A percentile compares a stretch with the other conserved stretches of the same genome.
Evolutionary conservation across 1,140 invertebrate genomes (phyloP).

Genomic region (Drosophila bocqueti): DNA sequence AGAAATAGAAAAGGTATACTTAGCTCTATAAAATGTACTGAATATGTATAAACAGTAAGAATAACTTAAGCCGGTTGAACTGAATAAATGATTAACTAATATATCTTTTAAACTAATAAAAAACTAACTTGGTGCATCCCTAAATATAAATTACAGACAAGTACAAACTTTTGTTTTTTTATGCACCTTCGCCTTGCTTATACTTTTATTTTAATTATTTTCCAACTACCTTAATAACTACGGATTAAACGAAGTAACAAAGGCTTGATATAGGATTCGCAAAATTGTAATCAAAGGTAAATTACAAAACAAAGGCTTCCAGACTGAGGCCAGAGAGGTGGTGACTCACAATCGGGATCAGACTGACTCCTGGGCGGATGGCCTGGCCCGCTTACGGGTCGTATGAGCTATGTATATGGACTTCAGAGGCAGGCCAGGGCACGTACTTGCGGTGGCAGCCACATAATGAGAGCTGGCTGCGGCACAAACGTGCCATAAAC

Average conservation of each 20-base stretch:
- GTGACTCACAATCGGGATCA: constrained; percentile 26
- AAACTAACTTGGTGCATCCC: background rate
- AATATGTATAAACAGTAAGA: too few species aligned
- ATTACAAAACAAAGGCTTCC: constrained; percentile 61
- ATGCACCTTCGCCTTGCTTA: background rate
- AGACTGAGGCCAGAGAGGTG: background rate
- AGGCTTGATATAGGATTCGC: background rate
- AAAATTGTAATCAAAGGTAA: constrained; percentile 73
- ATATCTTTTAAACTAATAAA: background rate
- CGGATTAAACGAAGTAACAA: constrained; percentile 30
- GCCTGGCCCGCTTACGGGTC: constrained; percentile 21
- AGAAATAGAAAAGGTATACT: background rate
- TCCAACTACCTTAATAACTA: background rate
- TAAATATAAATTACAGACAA: too few species aligned
- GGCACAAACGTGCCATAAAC: constrained; percentile 63
- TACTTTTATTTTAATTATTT: constrained; percentile 11
- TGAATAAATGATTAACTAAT: background rate
- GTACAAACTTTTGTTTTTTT: background rate
- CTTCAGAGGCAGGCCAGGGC: constrained; percentile 43
- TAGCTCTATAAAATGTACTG: background rate
- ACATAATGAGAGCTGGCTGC: constrained; percentile 44
- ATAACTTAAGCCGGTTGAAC: too few species aligned
- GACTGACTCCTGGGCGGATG: constrained; percentile 22
- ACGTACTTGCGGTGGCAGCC: constrained; percentile 42
- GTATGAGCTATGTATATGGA: constrained; percentile 30